A percentile compares a stretch with the other conserved stretches of the same genome.
phyloP scores from a whole-genome alignment of 2,113 vertebrate genomes.

The Anguilla japonica region DNA sequence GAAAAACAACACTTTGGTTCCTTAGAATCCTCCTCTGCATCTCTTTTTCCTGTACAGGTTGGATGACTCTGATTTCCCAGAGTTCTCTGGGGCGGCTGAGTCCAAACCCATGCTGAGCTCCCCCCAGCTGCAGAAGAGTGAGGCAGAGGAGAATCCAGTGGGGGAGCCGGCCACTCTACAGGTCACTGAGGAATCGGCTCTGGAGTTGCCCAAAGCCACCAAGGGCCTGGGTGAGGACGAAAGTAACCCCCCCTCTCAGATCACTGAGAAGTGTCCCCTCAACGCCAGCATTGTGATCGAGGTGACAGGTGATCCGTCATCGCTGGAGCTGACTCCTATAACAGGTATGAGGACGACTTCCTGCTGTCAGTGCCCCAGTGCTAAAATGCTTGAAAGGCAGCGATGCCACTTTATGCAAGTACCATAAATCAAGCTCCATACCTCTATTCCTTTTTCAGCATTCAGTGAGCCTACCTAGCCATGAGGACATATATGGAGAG shows the following conservation, averaged over 20 bases:
- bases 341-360: slow-evolving; percentile 53
- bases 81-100: slow-evolving; percentile 24
- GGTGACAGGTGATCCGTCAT: slow-evolving; percentile 52
- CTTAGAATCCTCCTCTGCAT: not conserved
- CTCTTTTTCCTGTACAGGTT: slow-evolving; percentile 25
- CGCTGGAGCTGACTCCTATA: slow-evolving; percentile 68
- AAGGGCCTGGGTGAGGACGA: slow-evolving; percentile 35
- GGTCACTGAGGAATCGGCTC: slow-evolving; percentile 18
- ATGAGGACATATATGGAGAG: no score
- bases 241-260: slow-evolving; percentile 39
- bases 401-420: not conserved
- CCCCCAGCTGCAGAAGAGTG: slow-evolving; percentile 41
- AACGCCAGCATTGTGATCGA: slow-evolving; percentile 63
- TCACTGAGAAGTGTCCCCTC: slow-evolving; percentile 52
- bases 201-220: slow-evolving; percentile 30
- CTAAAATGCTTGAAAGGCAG: not conserved
- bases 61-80: slow-evolving; percentile 31
- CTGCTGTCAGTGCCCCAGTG: not conserved
- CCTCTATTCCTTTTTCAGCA: not conserved
- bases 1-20: not conserved
- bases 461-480: not conserved
- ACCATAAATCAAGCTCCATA: not conserved
- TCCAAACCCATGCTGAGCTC: slow-evolving; percentile 38
- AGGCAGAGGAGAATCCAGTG: slow-evolving; percentile 29
- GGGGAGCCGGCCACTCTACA: slow-evolving; percentile 37